Conservation (phyloP, 2,797 vertebrate species). For the Percopsis omiscomaycus region DNA sequence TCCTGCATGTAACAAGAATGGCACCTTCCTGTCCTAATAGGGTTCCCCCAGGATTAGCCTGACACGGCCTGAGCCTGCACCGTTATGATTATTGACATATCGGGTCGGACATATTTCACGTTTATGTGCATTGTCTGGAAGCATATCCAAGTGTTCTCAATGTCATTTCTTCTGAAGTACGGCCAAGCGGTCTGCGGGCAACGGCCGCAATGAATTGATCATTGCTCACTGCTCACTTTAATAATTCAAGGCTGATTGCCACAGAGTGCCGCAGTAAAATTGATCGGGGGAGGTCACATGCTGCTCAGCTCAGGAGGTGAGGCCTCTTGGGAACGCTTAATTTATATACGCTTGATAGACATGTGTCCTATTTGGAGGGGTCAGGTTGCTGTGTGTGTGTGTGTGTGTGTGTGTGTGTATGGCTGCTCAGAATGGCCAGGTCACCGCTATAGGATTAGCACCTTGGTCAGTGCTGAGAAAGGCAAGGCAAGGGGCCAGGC, state of each 20-base stretch:
- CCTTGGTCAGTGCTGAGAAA: slow-evolving; percentile 55
- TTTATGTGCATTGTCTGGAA: slow-evolving; percentile 80
- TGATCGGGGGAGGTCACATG: slow-evolving; percentile 83
- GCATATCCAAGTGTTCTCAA: slow-evolving; percentile 77
- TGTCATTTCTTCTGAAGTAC: slow-evolving; percentile 77
- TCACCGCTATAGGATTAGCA: slow-evolving; percentile 67
- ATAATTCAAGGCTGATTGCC: slow-evolving; percentile 84
- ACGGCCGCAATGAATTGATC: slow-evolving; percentile 79
- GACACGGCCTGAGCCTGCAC: slow-evolving; percentile 71
- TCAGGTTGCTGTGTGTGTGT: slow-evolving; percentile 70
- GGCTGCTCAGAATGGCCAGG: slow-evolving; percentile 61
- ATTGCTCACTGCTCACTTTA: slow-evolving; percentile 80
- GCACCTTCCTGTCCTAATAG: slow-evolving; percentile 48
- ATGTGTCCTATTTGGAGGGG: slow-evolving; percentile 88
- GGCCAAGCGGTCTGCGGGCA: slow-evolving; percentile 57
- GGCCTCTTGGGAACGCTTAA: slow-evolving; percentile 88
- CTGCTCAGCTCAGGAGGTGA: slow-evolving; percentile 83
- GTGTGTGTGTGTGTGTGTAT: slow-evolving; percentile 53
- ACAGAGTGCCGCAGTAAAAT: slow-evolving; percentile 80
- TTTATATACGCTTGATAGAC: slow-evolving; percentile 92
- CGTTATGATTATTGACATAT: slow-evolving; percentile 80
- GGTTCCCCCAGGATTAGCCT: slow-evolving; percentile 69
- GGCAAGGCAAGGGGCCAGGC: slow-evolving; percentile 20
- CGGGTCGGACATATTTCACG: slow-evolving; percentile 76
- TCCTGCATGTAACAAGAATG: slow-evolving; percentile 19